Conservation (phyloP, 2,113 vertebrate species). For the cattle (Bos taurus) region ARS-UCD2.0 NC_037337.1:51450001-51450500, state of each 20-base stretch:
- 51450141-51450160: background rate
- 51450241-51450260: background rate
- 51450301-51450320: background rate
- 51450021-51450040: background rate
- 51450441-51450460: background rate
- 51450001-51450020: background rate
- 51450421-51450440: background rate
- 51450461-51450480: background rate
- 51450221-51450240: background rate
- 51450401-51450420: background rate
- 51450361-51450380: background rate
- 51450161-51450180: background rate
- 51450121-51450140: background rate
- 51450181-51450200: background rate
- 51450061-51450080: background rate
- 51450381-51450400: background rate
- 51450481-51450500: background rate
- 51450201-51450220: background rate
- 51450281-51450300: background rate
- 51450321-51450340: background rate
- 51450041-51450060: background rate
- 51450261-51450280: background rate
- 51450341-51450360: background rate
- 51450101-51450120: background rate
- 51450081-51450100: background rate